A percentile compares a stretch with the other conserved stretches of the same genome.
phyloP scores from a whole-genome alignment of 2,797 vertebrate species.

The Oryzias dopingdopingensis region DNA sequence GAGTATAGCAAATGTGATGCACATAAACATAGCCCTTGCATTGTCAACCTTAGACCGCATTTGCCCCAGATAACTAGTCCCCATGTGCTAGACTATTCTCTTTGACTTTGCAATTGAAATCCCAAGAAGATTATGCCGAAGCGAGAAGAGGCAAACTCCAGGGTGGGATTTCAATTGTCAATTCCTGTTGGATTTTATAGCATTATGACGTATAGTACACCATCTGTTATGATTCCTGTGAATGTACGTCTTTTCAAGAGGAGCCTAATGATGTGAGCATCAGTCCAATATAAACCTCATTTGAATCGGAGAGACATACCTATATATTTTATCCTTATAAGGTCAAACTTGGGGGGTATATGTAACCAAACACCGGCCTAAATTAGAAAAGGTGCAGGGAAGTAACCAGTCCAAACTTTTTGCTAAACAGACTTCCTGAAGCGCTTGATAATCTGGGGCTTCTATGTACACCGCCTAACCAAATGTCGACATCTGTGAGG shows the following conservation, averaged over 20 bases:
- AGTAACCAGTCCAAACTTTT: slow-evolving; percentile 73
- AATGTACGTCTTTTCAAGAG: slow-evolving; percentile 55
- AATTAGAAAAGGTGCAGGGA: slow-evolving; percentile 55
- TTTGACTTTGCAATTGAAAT: slow-evolving; percentile 80
- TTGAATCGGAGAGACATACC: slow-evolving; percentile 36
- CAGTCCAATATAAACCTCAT: slow-evolving; percentile 43
- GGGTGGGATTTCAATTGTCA: slow-evolving; percentile 76
- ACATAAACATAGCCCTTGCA: slow-evolving; percentile 77
- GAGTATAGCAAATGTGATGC: slow-evolving; percentile 72
- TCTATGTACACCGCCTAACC: slow-evolving; percentile 77
- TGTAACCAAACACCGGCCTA: slow-evolving; percentile 40
- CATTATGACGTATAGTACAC: slow-evolving; percentile 75
- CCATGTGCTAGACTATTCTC: slow-evolving; percentile 70
- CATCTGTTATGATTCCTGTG: slow-evolving; percentile 69
- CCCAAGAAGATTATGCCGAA: slow-evolving; percentile 75
- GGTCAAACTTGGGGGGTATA: slow-evolving; percentile 41
- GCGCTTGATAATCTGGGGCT: slow-evolving; percentile 74
- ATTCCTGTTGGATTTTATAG: slow-evolving; percentile 76
- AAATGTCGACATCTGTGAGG: slow-evolving; percentile 82
- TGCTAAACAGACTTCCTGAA: slow-evolving; percentile 74
- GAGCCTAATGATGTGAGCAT: slow-evolving; percentile 49
- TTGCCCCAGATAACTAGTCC: slow-evolving; percentile 80
- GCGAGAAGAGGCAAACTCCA: slow-evolving; percentile 76
- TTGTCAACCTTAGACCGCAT: slow-evolving; percentile 77
- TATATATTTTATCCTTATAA: slow-evolving; percentile 12